These are phyloP conservation scores for Sardina pilchardus DNA, from an alignment of 2,113 vertebrate species.

Conservation along the genomic window DNA sequence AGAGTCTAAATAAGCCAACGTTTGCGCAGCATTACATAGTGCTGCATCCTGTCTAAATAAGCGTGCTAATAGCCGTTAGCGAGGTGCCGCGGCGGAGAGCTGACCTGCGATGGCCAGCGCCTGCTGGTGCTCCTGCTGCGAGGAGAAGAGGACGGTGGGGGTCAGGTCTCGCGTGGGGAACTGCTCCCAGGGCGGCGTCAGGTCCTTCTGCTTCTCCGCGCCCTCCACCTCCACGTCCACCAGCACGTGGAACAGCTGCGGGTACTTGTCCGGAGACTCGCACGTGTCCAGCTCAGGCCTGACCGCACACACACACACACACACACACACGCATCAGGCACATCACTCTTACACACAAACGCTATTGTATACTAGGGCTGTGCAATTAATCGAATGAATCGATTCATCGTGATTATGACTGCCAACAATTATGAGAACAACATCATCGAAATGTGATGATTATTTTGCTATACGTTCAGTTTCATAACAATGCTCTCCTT, in stretches of 20 bases:
- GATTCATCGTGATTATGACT: too few relatives aligned
- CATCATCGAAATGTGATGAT: too few relatives aligned
- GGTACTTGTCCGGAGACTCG: conserved; percentile 96
- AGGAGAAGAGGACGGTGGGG: conserved; percentile 91
- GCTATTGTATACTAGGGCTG: too few relatives aligned
- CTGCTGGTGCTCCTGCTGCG: conserved; percentile 93
- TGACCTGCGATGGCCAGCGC: conserved; percentile 86
- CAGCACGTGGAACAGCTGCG: conserved; percentile 91
- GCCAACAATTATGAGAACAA: too few relatives aligned
- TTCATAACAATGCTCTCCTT: too few relatives aligned
- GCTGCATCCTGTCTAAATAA: too few relatives aligned
- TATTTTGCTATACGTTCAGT: too few relatives aligned
- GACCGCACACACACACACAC: neutral
- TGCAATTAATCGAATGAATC: too few relatives aligned
- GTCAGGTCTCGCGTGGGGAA: conserved; percentile 91
- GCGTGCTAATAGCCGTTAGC: too few relatives aligned
- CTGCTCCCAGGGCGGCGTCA: conserved; percentile 97
- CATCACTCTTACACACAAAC: neutral
- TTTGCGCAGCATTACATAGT: too few relatives aligned
- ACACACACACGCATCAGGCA: neutral
- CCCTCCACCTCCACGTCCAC: conserved; percentile 91
- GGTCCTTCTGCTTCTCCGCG: conserved; percentile 85
- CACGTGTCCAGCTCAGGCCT: conserved; percentile 96
- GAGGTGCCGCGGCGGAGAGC: neutral
- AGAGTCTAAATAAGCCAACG: too few relatives aligned